A percentile compares a stretch with the other conserved stretches of the same genome.
phyloP scores from a whole-genome alignment of 2,113 vertebrate genomes.

The Mastomys natalensis region DNA sequence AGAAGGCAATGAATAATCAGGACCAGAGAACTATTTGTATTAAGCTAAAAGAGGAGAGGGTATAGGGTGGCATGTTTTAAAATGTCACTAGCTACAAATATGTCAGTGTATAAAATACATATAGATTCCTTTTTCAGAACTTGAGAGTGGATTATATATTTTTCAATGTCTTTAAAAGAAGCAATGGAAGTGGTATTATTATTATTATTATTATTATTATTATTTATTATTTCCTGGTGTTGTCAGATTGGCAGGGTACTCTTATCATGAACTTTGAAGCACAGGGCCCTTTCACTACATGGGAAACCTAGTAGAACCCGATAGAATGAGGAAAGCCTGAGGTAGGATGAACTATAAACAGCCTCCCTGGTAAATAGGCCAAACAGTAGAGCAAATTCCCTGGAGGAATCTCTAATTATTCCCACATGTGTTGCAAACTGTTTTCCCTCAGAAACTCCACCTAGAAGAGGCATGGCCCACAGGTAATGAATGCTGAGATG shows the following conservation, averaged over 20 bases:
- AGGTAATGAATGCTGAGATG: neutral
- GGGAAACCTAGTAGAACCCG: neutral
- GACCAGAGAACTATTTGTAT: neutral
- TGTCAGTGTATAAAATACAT: neutral
- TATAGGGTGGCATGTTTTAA: neutral
- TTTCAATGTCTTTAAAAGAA: conserved; percentile 23
- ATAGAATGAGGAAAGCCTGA: neutral
- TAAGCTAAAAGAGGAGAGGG: neutral
- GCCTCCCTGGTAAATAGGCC: neutral
- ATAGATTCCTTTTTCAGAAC: neutral
- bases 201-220: neutral
- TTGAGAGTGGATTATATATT: neutral
- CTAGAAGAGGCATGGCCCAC: neutral
- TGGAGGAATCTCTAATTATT: conserved; percentile 34
- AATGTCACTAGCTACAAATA: neutral
- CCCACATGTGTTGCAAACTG: neutral
- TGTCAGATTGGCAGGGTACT: neutral
- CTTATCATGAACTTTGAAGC: neutral
- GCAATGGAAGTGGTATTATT: neutral
- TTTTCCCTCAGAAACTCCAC: conserved; percentile 60
- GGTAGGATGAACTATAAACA: conserved; percentile 1
- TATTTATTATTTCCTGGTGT: neutral
- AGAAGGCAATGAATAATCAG: conserved; percentile 4
- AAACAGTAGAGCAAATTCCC: neutral
- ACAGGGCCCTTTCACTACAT: neutral